Evolutionary conservation across 1,140 invertebrate genomes (phyloP), one percentile per base, ranked within the genome.

Genomic region (Drosophila subpulchrella): DNA sequence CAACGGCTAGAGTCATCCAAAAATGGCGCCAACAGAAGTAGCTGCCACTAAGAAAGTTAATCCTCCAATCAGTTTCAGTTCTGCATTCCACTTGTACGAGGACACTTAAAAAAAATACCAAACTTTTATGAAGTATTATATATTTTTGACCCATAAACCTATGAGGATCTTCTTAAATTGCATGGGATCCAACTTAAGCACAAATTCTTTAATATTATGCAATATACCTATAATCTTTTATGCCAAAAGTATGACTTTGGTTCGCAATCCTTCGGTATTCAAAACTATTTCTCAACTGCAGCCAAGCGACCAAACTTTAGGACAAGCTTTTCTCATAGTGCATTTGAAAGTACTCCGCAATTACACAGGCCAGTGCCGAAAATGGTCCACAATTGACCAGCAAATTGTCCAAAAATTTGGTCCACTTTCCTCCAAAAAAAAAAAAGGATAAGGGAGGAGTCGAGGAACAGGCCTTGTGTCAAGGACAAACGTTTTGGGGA

Each of bases 401-500:
- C 61, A 73, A 81, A 81, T 81, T 81, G 73, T 66, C 78, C 51
- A 48, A 72, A 60, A 73, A 46, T 36, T 47, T 38, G 44, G 62
- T 42, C 62, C 60, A 34, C 24, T 58, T 44, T 27, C 12, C 7
- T 5, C 1, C 0, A 13, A 34, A 8, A 56, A 41, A 30, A 30
- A 56, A 34, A 15, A 20, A 38, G 47, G 55, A 46, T 51, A 44
- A 46, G 41, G 61, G 42, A 46, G 27, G 39, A 54, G 53, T 32
- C 27, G 30, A 0, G 47, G 60, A 42, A 44, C 50, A 62, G 54
- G 48, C 27, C 30, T 48, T 50, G 75, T 85, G 77, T 84, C 81
- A 84, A 84, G 81, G 81, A 80, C 81, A 84, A 76, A 67, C 66
- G 66, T 72, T 72, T 72, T 72, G 65, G 65, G 66, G 55, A 72